Evolutionary conservation across 2,888 invertebrate species (phyloP).

Genomic region (Microctonus aethiopoides): DNA sequence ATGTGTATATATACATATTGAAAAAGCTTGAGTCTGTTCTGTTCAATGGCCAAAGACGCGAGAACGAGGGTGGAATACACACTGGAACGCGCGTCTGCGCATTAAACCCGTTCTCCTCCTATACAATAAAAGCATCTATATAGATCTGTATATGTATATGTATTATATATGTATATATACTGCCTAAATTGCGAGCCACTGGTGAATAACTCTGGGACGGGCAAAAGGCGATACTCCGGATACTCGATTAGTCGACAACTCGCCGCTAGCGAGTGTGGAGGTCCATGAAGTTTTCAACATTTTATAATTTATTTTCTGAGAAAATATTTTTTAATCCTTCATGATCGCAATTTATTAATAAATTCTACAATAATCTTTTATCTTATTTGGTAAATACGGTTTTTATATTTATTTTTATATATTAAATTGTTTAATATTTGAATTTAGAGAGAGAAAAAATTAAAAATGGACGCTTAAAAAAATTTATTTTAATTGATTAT

Average conservation of each 20-base stretch:
- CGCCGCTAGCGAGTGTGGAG: slow-evolving; percentile 27
- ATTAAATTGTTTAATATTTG: too few species aligned
- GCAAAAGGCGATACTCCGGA: too few species aligned
- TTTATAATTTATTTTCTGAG: too few species aligned
- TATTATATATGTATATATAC: neutral
- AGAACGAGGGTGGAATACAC: neutral
- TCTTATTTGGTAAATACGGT: too few species aligned
- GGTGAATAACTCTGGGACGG: neutral
- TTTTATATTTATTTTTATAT: too few species aligned
- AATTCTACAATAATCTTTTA: too few species aligned
- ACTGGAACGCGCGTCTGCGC: neutral
- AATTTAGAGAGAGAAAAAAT: neutral
- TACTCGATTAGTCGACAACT: too few species aligned
- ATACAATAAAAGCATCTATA: neutral
- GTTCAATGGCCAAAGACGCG: neutral
- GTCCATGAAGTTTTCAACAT: slow-evolving; percentile 30
- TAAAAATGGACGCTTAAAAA: neutral
- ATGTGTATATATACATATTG: neutral
- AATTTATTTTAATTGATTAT: too few species aligned
- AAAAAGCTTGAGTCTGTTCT: neutral
- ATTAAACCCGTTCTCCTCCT: neutral
- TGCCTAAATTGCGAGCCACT: slow-evolving; percentile 10
- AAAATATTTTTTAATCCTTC: too few species aligned
- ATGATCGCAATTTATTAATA: too few species aligned
- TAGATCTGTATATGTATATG: neutral